Evolutionary conservation across 2,797 vertebrate species (phyloP).

Genomic region (Amphiprion clarkii): DNA sequence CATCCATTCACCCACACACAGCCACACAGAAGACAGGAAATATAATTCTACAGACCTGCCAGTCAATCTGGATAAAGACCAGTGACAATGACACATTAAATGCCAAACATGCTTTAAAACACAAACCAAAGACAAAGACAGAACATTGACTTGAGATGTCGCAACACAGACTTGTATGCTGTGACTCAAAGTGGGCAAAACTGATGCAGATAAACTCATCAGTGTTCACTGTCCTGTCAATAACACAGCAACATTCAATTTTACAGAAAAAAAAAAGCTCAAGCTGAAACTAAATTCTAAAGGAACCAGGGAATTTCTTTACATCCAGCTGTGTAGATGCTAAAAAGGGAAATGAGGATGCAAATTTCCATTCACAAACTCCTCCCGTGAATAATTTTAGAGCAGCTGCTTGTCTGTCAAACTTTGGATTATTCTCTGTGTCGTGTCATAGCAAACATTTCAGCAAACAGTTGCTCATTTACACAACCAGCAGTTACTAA

Average conservation of each 20-base stretch:
- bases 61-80: conserved; percentile 31
- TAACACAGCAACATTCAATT: neutral
- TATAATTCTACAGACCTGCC: conserved; percentile 10
- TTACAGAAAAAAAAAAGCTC: no score
- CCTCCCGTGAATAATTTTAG: neutral
- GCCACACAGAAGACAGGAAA: conserved; percentile 11
- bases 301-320: no score
- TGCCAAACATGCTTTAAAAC: neutral
- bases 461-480: no score
- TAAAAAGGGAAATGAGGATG: neutral
- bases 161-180: neutral
- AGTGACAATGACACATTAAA: conserved; percentile 31
- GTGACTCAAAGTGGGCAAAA: neutral
- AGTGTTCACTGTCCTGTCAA: neutral
- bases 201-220: neutral
- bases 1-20: conserved; percentile 6
- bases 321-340: no score
- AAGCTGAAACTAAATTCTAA: neutral
- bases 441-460: no score
- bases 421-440: neutral
- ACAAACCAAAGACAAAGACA: conserved; percentile 7
- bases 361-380: neutral
- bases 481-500: no score
- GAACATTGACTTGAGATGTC: conserved; percentile 12
- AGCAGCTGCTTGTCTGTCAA: neutral